phyloP scores from a whole-genome alignment of 1,140 invertebrate species.

The Zaprionus tsacasi region DNA sequence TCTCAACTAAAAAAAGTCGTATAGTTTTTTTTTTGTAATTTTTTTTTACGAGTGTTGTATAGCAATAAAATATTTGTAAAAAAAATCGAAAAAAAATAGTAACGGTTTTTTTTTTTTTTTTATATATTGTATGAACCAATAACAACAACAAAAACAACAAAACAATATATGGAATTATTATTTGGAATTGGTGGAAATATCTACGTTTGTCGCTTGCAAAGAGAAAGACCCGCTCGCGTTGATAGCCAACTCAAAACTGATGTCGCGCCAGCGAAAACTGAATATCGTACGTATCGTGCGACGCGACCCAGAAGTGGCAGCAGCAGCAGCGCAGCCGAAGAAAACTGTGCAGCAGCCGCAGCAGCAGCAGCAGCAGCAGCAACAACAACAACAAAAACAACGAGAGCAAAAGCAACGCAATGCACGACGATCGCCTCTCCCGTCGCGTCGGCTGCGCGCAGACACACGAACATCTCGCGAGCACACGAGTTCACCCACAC shows the following conservation, averaged over 20 bases:
- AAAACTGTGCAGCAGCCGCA: constrained; percentile 46
- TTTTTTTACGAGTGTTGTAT: constrained; percentile 24
- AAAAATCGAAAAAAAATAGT: constrained; percentile 46
- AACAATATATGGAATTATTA: constrained; percentile 61
- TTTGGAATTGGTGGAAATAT: constrained; percentile 70
- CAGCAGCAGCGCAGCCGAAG: constrained; percentile 37
- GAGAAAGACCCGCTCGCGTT: constrained; percentile 85
- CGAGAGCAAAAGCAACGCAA: constrained; percentile 17
- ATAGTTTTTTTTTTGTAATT: constrained; percentile 16
- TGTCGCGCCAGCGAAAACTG: constrained; percentile 78
- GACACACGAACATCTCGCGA: constrained; percentile 45
- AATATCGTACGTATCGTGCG: constrained; percentile 66
- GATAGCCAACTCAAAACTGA: constrained; percentile 85
- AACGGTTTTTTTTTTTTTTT: neutral
- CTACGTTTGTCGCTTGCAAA: constrained; percentile 83
- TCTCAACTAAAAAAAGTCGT: constrained; percentile 40
- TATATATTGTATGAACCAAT: constrained; percentile 52
- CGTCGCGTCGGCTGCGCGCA: constrained; percentile 16
- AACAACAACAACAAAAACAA: constrained; percentile 6
- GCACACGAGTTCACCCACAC: constrained; percentile 44
- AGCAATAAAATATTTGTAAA: constrained; percentile 22
- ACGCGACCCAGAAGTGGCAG: constrained; percentile 52
- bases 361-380: constrained; percentile 15
- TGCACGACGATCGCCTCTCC: constrained; percentile 44
- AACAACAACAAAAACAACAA: constrained; percentile 76